Evolutionary conservation across 2,888 invertebrate species (phyloP).

Genomic region (Synergus itoensis): DNA sequence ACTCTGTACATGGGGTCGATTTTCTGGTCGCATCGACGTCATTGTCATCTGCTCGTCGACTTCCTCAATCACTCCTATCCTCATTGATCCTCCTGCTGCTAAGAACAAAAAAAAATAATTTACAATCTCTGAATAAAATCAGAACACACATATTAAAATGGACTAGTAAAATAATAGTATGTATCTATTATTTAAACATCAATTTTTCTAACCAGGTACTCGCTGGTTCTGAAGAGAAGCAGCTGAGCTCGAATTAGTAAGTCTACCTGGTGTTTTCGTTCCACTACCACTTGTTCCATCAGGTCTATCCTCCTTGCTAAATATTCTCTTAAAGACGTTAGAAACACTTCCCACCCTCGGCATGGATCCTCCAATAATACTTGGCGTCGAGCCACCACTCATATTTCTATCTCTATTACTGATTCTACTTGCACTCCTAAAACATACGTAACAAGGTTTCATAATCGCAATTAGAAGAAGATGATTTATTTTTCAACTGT

Average conservation of each 20-base stretch:
- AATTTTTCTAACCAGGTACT: conserved; percentile 79
- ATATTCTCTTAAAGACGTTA: conserved; percentile 87
- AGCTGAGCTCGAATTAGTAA: conserved; percentile 69
- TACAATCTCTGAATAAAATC: conserved; percentile 78
- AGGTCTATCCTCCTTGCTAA: conserved; percentile 86
- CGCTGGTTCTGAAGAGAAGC: conserved; percentile 67
- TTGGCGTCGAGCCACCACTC: conserved; percentile 72
- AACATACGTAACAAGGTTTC: conserved; percentile 23
- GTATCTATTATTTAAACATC: conserved; percentile 80
- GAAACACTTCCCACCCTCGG: conserved; percentile 88
- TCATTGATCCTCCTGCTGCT: conserved; percentile 68
- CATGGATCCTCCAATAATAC: conserved; percentile 80
- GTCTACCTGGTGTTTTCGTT: conserved; percentile 79
- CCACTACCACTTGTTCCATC: conserved; percentile 72
- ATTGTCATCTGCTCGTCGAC: conserved; percentile 90
- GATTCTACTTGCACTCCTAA: conserved; percentile 73
- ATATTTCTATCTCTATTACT: conserved; percentile 71
- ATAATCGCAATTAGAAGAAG: conserved; percentile 15
- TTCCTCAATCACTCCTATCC: conserved; percentile 77
- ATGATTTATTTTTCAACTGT: background rate
- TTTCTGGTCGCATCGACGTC: conserved; percentile 84
- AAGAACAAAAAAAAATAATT: conserved; percentile 6
- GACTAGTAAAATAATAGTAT: background rate
- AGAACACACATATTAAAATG: conserved; percentile 80
- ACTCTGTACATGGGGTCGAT: conserved; percentile 72